Base-by-base conservation (phyloP, 2,888 invertebrate genomes). In the Ennomos fuscantarius region DNA sequence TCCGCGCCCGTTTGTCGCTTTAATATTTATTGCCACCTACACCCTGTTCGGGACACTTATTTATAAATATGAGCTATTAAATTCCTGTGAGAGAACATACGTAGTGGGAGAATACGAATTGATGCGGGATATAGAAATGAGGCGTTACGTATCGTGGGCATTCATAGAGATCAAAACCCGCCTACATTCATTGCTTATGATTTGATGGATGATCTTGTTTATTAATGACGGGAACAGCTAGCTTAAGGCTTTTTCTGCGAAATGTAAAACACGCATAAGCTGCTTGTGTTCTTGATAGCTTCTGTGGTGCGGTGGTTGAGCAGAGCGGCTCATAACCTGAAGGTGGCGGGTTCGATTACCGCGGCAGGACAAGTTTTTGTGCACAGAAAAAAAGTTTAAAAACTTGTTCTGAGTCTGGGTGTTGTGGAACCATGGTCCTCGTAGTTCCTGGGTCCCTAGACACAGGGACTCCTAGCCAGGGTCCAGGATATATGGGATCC, bases 11-110 rank as follows among this genome's bases (percentile, higher is more conserved):
- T 79, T 76, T 78, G 77, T 75, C 73, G 77, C 64, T 80, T 82
- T 81, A 84, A 85, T 86, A 87, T 86, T 83, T 85, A 86, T 82
- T 73, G 75, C 72, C 63, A 67, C 66, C 66, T 62, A 62, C 56
- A 67, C 60, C 65, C 61, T 66, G 68, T 62, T 62, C 66, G 63
- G 69, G 63, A 66, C 66, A 69, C 72, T 74, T 79, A 74, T 74
- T 78, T 72, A 72, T 72, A 71, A 75, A 79, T 78, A 74, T 74
- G 70, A 76, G 72, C 70, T 75, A 78, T 79, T 80, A 74, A 73
- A 74, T 72, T 76, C 70, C 66, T 67, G 52, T 47, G 65, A 72
- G 66, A 65, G 65, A 71, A 65, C 66, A 73, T 65, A 68, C 58
- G 43, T 62, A 43, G 35, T 58, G 50, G 42, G 54, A 43, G 62